Evolutionary conservation across 2,797 vertebrate genomes (phyloP).

Genomic region (Macropodus opercularis): DNA sequence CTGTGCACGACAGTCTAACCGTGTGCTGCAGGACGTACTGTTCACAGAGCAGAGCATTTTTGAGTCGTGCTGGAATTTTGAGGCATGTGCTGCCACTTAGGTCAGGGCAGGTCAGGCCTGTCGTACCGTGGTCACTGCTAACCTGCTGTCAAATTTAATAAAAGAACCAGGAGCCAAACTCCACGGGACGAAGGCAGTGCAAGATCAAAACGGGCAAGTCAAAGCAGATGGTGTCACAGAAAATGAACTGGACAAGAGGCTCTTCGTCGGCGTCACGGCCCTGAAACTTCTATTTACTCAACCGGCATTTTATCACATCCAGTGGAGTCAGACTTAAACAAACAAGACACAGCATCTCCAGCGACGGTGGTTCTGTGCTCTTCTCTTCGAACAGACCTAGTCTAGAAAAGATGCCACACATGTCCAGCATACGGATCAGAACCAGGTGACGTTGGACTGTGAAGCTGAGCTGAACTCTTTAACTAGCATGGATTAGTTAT

Average conservation of each 20-base stretch:
- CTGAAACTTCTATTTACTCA: not conserved
- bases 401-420: not conserved
- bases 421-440: not conserved
- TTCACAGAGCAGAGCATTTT: too few relatives aligned
- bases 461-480: too few relatives aligned
- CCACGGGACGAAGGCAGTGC: slow-evolving; percentile 16
- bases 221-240: slow-evolving; percentile 6
- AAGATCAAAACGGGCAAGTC: slow-evolving; percentile 29
- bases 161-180: slow-evolving; percentile 33
- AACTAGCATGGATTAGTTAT: too few relatives aligned
- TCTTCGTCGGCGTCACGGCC: not conserved
- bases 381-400: not conserved
- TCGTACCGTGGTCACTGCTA: slow-evolving; percentile 21
- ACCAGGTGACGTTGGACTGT: too few relatives aligned
- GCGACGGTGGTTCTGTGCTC: too few relatives aligned
- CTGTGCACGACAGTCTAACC: too few relatives aligned
- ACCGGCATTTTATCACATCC: too few relatives aligned
- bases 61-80: too few relatives aligned
- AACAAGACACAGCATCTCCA: too few relatives aligned
- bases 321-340: too few relatives aligned
- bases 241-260: not conserved
- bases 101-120: slow-evolving; percentile 2
- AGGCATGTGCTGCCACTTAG: slow-evolving; percentile 18
- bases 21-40: too few relatives aligned
- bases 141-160: slow-evolving; percentile 44